Evolutionary conservation across 2,888 invertebrate genomes (phyloP).

Genomic region (Drosophila phalerata): DNA sequence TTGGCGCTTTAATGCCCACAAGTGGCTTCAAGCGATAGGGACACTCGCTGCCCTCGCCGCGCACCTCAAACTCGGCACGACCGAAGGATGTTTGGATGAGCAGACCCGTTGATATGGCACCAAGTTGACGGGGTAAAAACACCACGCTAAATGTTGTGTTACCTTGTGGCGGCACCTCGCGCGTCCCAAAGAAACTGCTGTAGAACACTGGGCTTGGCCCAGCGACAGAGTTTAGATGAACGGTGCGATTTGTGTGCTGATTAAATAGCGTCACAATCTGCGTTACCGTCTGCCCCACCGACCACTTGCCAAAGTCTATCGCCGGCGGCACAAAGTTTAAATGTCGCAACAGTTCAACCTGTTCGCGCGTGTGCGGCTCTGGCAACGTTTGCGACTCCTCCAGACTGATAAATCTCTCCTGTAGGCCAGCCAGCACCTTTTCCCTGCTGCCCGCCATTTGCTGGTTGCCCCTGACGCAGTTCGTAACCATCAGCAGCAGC

Average conservation of each 20-base stretch:
- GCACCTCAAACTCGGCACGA: constrained; percentile 94
- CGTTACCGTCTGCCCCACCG: constrained; percentile 94
- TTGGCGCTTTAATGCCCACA: constrained; percentile 95
- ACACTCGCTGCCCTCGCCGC: constrained; percentile 94
- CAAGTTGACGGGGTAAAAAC: constrained; percentile 96
- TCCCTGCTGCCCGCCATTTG: constrained; percentile 49
- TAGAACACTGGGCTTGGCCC: constrained; percentile 98
- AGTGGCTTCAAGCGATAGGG: constrained; percentile 96
- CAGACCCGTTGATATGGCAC: constrained; percentile 93
- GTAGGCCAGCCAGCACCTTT: constrained; percentile 50
- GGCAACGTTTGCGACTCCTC: constrained; percentile 63
- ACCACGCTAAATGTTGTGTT: constrained; percentile 98
- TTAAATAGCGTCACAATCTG: constrained; percentile 95
- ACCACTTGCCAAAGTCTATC: constrained; percentile 88
- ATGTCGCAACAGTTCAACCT: constrained; percentile 78
- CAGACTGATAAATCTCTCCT: constrained; percentile 49
- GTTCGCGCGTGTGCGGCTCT: constrained; percentile 62
- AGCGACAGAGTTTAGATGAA: constrained; percentile 97
- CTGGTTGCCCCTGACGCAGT: constrained; percentile 30
- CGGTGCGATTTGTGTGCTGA: constrained; percentile 93
- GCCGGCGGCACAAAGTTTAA: constrained; percentile 86
- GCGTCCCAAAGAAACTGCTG: constrained; percentile 98
- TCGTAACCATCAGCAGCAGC: constrained; percentile 39
- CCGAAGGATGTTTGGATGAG: constrained; percentile 98
- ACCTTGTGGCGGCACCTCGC: constrained; percentile 96